A percentile compares a stretch with the other conserved stretches of the same genome.
Evolutionary conservation across 2,113 vertebrate genomes (phyloP).

Genomic region (Neofelis nebulosa): DNA sequence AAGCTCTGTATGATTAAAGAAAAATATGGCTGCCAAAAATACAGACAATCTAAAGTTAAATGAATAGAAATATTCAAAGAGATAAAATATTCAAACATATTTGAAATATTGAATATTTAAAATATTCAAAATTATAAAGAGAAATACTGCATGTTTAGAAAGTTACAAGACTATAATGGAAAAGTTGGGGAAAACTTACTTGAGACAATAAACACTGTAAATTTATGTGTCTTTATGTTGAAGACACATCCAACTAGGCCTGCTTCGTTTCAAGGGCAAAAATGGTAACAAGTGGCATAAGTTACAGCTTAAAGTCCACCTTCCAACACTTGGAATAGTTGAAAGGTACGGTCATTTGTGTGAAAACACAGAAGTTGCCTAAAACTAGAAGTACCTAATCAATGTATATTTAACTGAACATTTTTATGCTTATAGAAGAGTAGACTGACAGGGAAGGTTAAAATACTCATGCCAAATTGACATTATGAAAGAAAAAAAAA

Average conservation of each 20-base stretch:
- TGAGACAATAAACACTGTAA: not conserved
- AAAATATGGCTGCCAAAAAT: not conserved
- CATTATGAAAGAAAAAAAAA: not conserved
- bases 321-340: not conserved
- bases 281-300: not conserved
- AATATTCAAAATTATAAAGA: not conserved
- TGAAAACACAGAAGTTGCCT: not conserved
- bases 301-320: not conserved
- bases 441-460: not conserved
- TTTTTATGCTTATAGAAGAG: not conserved
- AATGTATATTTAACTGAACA: not conserved
- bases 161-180: not conserved
- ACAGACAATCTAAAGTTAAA: not conserved
- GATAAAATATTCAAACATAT: not conserved
- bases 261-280: not conserved
- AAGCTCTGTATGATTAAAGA: not conserved
- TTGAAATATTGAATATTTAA: not conserved
- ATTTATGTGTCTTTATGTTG: not conserved
- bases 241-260: not conserved
- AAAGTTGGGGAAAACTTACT: not conserved
- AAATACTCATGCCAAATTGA: not conserved
- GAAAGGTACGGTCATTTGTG: not conserved
- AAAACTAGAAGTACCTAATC: not conserved
- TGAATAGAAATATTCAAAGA: not conserved
- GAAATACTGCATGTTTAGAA: not conserved